These are phyloP conservation scores for Hemistola chrysoprasaria DNA, from an alignment of 2,888 invertebrate species.

Conservation along the genomic window DNA sequence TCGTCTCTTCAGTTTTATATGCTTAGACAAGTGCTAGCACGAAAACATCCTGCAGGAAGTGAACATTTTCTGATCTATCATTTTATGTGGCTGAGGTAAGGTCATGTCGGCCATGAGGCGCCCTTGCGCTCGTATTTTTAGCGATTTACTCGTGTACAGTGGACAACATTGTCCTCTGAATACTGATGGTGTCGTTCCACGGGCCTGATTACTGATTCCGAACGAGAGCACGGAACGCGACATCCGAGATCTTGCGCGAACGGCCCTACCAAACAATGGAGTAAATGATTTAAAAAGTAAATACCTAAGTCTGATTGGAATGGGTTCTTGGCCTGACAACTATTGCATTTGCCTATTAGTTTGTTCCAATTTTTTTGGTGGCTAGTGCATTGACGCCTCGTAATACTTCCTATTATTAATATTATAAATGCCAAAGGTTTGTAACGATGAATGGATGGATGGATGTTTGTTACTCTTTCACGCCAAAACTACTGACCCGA, in stretches of 20 bases:
- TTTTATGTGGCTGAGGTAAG: conserved; percentile 69
- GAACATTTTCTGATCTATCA: conserved; percentile 41
- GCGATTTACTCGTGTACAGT: conserved; percentile 64
- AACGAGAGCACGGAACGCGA: conserved; percentile 69
- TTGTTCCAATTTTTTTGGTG: too few species aligned
- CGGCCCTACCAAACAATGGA: conserved; percentile 13
- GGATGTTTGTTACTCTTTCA: too few species aligned
- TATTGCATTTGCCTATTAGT: too few species aligned
- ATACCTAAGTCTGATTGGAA: too few species aligned
- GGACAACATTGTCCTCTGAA: conserved; percentile 48
- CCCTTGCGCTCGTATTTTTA: conserved; percentile 75
- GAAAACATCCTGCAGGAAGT: conserved; percentile 48
- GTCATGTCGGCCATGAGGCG: conserved; percentile 64
- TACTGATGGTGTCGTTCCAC: conserved; percentile 56
- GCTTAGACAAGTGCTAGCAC: conserved; percentile 20
- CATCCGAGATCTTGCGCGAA: conserved; percentile 61
- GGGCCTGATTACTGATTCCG: conserved; percentile 65
- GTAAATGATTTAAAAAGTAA: too few species aligned
- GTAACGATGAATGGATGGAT: too few species aligned
- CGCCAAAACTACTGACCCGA: too few species aligned
- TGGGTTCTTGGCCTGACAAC: conserved; percentile 21
- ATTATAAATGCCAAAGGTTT: too few species aligned
- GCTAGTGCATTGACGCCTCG: conserved; percentile 32
- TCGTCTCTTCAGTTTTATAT: conserved; percentile 25
- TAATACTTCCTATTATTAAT: too few species aligned